Conservation (phyloP, 2,113 vertebrate species). For the Myrmecobius fasciatus region DNA sequence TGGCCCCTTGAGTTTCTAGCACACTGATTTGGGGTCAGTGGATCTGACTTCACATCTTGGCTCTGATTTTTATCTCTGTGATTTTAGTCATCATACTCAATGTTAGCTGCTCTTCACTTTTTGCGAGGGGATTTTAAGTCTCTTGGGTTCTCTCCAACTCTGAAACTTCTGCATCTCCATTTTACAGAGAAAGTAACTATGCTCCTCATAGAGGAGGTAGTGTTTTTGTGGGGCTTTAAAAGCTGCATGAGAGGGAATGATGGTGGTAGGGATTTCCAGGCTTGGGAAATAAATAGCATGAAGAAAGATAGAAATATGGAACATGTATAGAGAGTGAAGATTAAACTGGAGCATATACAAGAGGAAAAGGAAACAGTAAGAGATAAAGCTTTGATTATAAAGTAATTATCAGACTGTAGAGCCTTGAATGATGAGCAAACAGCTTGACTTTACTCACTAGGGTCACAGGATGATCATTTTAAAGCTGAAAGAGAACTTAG, state of each 20-base stretch:
- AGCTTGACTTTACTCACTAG: neutral
- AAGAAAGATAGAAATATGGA: neutral
- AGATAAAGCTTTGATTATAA: neutral
- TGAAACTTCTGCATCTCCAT: neutral
- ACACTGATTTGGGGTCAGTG: too few relatives aligned
- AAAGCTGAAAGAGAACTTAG: neutral
- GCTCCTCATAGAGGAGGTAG: neutral
- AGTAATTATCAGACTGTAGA: neutral
- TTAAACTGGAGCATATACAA: neutral
- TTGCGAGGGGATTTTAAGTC: neutral
- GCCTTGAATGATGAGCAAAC: neutral
- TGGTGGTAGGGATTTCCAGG: neutral
- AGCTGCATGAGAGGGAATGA: accelerated
- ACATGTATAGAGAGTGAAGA: neutral
- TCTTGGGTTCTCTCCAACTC: neutral
- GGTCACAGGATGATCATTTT: neutral
- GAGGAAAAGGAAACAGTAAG: neutral
- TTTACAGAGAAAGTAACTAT: neutral
- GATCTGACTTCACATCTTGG: neutral
- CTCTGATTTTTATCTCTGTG: neutral
- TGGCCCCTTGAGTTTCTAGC: too few relatives aligned
- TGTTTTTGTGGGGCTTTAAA: neutral
- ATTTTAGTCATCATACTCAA: neutral
- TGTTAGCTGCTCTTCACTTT: too few relatives aligned
- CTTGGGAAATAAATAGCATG: neutral